Conservation (phyloP, 2,113 vertebrate species). For the Oryzias javanicus region DNA sequence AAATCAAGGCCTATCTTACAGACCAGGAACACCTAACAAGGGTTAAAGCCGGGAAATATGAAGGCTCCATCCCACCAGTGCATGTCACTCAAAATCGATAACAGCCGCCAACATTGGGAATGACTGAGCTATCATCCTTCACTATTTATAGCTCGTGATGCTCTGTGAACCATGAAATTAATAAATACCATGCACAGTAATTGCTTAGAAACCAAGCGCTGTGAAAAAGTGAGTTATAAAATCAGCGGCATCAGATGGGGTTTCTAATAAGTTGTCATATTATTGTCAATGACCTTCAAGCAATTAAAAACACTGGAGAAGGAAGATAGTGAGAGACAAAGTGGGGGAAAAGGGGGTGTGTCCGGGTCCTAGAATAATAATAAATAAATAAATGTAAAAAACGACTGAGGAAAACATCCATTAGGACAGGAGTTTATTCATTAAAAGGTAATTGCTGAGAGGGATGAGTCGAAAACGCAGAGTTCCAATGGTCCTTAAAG, state of each 20-base stretch:
- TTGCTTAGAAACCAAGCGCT: conserved; percentile 75
- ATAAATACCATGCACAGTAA: conserved; percentile 81
- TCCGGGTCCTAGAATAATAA: conserved; percentile 22
- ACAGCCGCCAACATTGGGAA: conserved; percentile 65
- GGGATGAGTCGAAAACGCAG: neutral
- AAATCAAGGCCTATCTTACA: conserved; percentile 2
- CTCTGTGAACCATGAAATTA: conserved; percentile 80
- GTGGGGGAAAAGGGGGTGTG: neutral
- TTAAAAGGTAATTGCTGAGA: conserved; percentile 52
- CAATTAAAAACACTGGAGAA: conserved; percentile 72
- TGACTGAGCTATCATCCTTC: conserved; percentile 73
- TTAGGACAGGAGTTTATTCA: conserved; percentile 54
- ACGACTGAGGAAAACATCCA: conserved; percentile 48
- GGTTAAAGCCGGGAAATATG: conserved; percentile 38
- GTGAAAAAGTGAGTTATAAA: conserved; percentile 73
- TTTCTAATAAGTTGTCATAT: conserved; percentile 80
- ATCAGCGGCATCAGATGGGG: conserved; percentile 73
- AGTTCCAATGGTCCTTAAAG: conserved; percentile 9
- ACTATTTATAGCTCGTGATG: conserved; percentile 79
- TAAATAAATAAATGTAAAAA: conserved; percentile 53
- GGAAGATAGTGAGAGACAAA: conserved; percentile 26
- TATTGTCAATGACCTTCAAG: conserved; percentile 81
- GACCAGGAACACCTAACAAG: conserved; percentile 6
- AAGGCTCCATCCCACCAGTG: conserved; percentile 47
- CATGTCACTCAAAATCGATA: conserved; percentile 72